Evolutionary conservation across 1,140 invertebrate genomes (phyloP), one percentile per base, ranked within the genome.

Genomic region (Scaptomyza graminum): DNA sequence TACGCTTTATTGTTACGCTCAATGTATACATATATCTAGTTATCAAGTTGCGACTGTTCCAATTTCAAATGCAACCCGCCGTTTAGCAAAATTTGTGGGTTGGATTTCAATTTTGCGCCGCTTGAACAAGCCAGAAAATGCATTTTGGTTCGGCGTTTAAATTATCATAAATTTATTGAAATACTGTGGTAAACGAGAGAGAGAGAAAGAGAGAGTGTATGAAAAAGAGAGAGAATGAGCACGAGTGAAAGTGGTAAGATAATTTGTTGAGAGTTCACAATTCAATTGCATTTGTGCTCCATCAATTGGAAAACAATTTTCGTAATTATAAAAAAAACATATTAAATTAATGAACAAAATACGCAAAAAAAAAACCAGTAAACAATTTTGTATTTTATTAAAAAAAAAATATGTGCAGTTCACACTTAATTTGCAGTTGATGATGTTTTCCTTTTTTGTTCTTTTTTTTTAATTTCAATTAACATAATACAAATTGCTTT

Each of bases 271-370:
- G 60, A 62, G 28, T 43, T 43, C 41, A 39, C 59, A 54, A 57
- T 57, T 72, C 69, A 52, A 66, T 67, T 67, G 66, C 63, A 56
- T 67, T 46, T 63, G 46, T 66, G 75, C 71, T 78, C 12, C 55
- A 59, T 66, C 46, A 69, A 74, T 74, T 74, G 75, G 51, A 78
- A 78, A 78, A 70, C 62, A 74, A 78, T 77, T 77, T 74, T 74
- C 71, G 60, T 70, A 63, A 74, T 74, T 74, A 59, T 56, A 41
- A 66, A 64, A 62, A 41, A 49, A 59, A 39, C 54, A 57, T 57
- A 61, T 16, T 59, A 37, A 61, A 13, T 44, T 37, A 56, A 56
- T 44, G 22, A 64, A 54, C 22, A 68, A 15, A 25, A 50, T 12
- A 6, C 22, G 12, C n/a, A n/a, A 9, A 34, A 8, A 41, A 60